Conservation (phyloP, 2,888 invertebrate genomes). For the Copidosoma aretas region DNA sequence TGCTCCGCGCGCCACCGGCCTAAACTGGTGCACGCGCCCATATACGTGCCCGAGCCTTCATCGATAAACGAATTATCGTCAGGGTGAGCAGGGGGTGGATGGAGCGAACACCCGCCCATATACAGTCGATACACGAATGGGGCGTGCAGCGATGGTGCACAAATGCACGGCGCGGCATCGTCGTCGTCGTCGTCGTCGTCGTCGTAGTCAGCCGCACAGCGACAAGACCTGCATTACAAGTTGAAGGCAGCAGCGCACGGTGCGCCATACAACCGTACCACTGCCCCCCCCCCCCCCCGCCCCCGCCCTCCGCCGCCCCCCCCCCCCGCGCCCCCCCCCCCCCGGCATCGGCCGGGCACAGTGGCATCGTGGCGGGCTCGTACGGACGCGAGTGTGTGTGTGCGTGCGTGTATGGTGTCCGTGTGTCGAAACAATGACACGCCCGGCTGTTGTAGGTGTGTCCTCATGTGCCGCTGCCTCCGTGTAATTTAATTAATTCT, state of each 20-base stretch:
- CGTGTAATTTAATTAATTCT: neutral
- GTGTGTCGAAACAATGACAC: neutral
- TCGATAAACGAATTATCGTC: conserved; percentile 53
- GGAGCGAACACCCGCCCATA: no score
- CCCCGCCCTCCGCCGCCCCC: neutral
- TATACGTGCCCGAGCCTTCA: conserved; percentile 1
- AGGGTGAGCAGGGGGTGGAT: conserved; percentile 12
- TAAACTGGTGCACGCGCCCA: neutral
- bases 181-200: conserved; percentile 35
- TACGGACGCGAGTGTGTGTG: no score
- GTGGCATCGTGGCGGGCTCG: no score
- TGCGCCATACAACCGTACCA: no score
- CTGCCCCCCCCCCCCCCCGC: no score
- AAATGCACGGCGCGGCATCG: conserved; percentile 28
- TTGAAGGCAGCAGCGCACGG: conserved; percentile 14
- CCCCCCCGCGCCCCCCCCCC: no score
- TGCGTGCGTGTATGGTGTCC: no score
- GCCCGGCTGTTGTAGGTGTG: neutral
- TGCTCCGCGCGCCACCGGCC: no score
- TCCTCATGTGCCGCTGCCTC: neutral
- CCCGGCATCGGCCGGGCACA: no score
- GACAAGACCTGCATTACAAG: conserved; percentile 35
- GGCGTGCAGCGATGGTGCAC: conserved; percentile 45
- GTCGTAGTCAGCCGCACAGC: conserved; percentile 35
- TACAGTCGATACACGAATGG: conserved; percentile 52